Conservation (phyloP, 2,797 vertebrate genomes). For the Hozukius guyotensis region DNA sequence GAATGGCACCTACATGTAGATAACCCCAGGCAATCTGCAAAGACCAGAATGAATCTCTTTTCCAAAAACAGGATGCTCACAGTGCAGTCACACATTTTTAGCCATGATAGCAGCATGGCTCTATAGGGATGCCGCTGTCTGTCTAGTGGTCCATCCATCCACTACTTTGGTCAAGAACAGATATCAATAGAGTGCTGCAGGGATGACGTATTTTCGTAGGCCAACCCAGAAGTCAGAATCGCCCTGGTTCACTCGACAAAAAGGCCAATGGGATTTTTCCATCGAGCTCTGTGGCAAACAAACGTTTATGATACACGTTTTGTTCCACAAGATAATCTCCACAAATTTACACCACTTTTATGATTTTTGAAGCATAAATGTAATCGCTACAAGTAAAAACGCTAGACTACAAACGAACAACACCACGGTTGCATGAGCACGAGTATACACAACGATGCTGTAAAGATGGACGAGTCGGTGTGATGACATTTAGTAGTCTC, state of each 20-base stretch:
- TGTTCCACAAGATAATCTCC: background rate
- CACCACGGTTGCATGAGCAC: background rate
- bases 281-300: background rate
- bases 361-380: too few relatives aligned
- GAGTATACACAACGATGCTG: too few relatives aligned
- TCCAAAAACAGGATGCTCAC: background rate
- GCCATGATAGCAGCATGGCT: background rate
- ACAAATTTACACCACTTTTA: background rate
- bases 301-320: background rate
- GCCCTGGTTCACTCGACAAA: background rate
- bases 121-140: background rate
- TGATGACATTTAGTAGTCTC: too few relatives aligned
- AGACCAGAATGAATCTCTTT: background rate
- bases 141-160: background rate
- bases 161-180: background rate
- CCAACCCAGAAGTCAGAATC: background rate
- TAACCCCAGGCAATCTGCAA: background rate
- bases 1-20: constrained; percentile 5
- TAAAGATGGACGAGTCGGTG: too few relatives aligned
- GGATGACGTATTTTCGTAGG: too few relatives aligned
- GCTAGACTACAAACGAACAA: too few relatives aligned
- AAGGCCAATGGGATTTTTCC: background rate
- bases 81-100: constrained; percentile 6
- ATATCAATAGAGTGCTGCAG: background rate
- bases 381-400: too few relatives aligned